A percentile compares a stretch with the other conserved stretches of the same genome.
Evolutionary conservation across 2,888 invertebrate species (phyloP).

Genomic region (Lutraria lutraria): DNA sequence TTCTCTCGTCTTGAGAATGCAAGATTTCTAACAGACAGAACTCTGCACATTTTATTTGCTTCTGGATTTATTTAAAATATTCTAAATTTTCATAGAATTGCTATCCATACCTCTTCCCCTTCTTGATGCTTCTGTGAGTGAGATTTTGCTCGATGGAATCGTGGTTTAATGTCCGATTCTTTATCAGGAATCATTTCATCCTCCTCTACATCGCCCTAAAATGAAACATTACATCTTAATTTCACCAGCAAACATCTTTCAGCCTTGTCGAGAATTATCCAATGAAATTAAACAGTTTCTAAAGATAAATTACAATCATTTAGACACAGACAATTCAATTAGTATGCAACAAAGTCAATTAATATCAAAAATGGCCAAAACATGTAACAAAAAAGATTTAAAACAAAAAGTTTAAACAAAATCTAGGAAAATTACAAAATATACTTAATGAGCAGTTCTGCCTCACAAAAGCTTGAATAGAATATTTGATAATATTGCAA

Average conservation of each 20-base stretch:
- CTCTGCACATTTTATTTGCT: no score
- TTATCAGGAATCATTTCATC: constrained; percentile 98
- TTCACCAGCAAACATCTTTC: neutral
- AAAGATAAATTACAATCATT: neutral
- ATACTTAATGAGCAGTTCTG: no score
- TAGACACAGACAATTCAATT: neutral
- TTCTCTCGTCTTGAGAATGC: no score
- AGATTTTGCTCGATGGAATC: constrained; percentile 97
- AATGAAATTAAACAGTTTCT: neutral
- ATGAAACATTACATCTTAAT: constrained; percentile 36
- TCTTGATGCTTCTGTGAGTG: constrained; percentile 89
- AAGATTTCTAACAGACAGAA: no score
- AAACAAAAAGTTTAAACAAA: neutral
- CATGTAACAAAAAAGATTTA: neutral
- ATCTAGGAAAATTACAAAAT: no score
- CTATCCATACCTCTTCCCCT: constrained; percentile 75
- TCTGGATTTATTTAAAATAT: no score
- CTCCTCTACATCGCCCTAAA: constrained; percentile 96
- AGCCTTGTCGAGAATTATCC: neutral
- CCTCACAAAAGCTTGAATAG: no score
- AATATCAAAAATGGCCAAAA: neutral
- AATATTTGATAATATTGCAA: no score
- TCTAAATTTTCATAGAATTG: neutral
- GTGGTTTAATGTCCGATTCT: constrained; percentile 96
- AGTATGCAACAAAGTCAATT: neutral